phyloP scores from a whole-genome alignment of 2,888 invertebrate species.

The Phaonia tiefii region DNA sequence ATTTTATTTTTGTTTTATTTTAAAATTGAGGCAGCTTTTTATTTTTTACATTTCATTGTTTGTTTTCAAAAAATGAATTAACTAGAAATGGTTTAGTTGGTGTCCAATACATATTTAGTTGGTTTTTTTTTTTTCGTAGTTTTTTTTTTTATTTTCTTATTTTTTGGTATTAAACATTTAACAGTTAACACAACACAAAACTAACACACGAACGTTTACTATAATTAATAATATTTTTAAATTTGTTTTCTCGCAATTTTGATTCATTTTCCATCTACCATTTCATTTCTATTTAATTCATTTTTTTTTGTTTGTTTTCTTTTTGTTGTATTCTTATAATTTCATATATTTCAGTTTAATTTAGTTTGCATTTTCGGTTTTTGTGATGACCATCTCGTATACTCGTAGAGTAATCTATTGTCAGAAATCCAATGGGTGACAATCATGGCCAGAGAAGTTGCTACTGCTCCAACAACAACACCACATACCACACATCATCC shows the following conservation, averaged over 20 bases:
- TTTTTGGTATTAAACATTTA: conserved; percentile 60
- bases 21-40: conserved; percentile 65
- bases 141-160: conserved; percentile 46
- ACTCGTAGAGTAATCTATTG: background rate
- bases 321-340: conserved; percentile 1
- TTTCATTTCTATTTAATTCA: conserved; percentile 43
- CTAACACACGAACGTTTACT: conserved; percentile 59
- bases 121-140: conserved; percentile 17
- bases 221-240: conserved; percentile 24
- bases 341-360: no score
- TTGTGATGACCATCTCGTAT: conserved; percentile 32
- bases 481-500: no score
- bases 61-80: conserved; percentile 62
- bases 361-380: no score
- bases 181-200: conserved; percentile 64
- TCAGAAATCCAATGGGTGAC: no score
- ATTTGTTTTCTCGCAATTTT: conserved; percentile 47
- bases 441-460: no score
- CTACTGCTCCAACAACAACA: no score
- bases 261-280: conserved; percentile 41
- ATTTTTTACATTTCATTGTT: conserved; percentile 45
- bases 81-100: conserved; percentile 60
- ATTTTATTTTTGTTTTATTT: conserved; percentile 46
- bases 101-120: background rate
- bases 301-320: conserved; percentile 27